Evolutionary conservation across 2,888 invertebrate species (phyloP), one percentile per base, ranked within the genome.

Genomic region (Cheilosia vernalis): DNA sequence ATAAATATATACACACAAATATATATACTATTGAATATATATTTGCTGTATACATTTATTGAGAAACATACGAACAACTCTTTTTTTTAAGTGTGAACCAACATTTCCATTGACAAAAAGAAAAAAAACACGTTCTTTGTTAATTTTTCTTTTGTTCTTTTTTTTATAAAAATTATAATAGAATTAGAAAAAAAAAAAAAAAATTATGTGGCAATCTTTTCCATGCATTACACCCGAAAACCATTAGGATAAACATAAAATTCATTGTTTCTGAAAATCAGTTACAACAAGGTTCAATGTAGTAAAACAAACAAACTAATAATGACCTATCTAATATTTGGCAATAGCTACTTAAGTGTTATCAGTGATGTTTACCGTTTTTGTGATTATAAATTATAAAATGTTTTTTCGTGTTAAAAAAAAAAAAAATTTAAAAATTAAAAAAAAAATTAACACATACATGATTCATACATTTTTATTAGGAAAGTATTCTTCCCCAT

Each of bases 261-360:
- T 53, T 53, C 4, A 10, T 42, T 66, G 53, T 66, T 53, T 76
- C 42, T 67, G 58, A 60, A 42, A 58, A 49, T 64, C 56, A 63
- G 56, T 58, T 66, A 56, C 47, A 64, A 56, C 2, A 37, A 47
- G 37, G 42, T 76, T 74, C 55, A 30, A 74, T 80, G 76, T 80
- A 70, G 61, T 53, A 6, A 44, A 60, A 66, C 30, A 66, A 58
- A 9, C 19, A 58, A 85, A 67, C 37, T 67, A 77, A 67, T 58
- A 56, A 77, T 66, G 44, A 84, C 64, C 58, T 80, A 85, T 81
- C 77, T 76, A 77, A 81, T 81, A 85, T 77, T 86, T 86, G 86
- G 86, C 86, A 86, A 81, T 86, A 86, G 86, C 72, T 86, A 86
- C 86, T 86, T 86, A 86, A 86, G 82, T 86, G 86, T 86, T 86